Conservation (phyloP, 2,113 vertebrate species). For the Progne subis region DNA sequence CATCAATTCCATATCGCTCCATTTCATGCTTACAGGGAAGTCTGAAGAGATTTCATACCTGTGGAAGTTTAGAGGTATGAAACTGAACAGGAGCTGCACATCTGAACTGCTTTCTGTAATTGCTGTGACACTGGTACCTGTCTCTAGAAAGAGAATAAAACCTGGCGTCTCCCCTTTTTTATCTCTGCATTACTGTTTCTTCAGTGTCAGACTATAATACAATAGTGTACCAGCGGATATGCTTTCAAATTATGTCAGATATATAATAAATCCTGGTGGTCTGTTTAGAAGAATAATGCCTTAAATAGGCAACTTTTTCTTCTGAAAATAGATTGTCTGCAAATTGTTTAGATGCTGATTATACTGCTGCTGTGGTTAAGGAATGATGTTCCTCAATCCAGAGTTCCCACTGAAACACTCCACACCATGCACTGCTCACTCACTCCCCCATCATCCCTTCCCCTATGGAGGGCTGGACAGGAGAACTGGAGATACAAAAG, state of each 20-base stretch:
- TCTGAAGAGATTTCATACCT: background rate
- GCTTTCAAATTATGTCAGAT: background rate
- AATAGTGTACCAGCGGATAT: background rate
- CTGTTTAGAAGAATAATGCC: background rate
- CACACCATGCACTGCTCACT: accelerated
- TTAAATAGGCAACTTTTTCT: background rate
- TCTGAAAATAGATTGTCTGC: background rate
- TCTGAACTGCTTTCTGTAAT: background rate
- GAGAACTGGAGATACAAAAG: background rate
- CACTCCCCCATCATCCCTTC: background rate
- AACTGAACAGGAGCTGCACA: background rate
- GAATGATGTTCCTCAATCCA: background rate
- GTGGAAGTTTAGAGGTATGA: background rate
- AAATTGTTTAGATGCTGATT: background rate
- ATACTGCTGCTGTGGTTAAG: background rate
- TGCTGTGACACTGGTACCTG: background rate
- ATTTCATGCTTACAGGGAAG: background rate
- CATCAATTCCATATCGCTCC: background rate
- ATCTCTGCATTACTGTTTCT: background rate
- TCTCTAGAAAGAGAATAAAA: background rate
- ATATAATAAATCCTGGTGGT: background rate
- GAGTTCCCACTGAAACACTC: background rate
- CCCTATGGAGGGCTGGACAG: background rate
- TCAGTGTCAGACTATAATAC: background rate
- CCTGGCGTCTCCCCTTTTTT: background rate